Base-by-base conservation (phyloP, 2,888 invertebrate species). In the Eilema griseolum region DNA sequence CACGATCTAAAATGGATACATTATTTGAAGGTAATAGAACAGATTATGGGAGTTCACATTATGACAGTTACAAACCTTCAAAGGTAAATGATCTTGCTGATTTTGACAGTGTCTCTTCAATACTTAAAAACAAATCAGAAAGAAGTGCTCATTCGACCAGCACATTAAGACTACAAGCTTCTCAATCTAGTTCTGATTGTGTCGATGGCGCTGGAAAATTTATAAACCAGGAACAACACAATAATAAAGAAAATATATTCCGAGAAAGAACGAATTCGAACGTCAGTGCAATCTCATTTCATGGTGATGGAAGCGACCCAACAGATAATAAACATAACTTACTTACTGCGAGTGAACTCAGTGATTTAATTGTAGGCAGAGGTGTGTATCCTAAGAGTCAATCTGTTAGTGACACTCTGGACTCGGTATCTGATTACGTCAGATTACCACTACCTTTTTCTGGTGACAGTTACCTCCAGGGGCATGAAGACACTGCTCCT, bases 351-450 rank as follows among this genome's bases (percentile, higher is more conserved):
- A 98, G 98, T 86, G 98, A 98, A 89, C 92, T 98, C 37, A 98
- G 98, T 28, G 98, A 98, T 84, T 90, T 98, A 72, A 98, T 98
- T 70, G 98, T 98, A 1, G 98, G 98, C 0, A 95, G 97, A 71
- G 97, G 97, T 28, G 96, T 97, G 24, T 98, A 98, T 92, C 98
- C 95, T 56, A 95, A 95, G 85, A 92, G 89, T 76, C 97, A 98
- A 85, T 97, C 98, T 1, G 97, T 98, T 59, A 98, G 98, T 83
- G 97, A 97, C 80, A 98, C 98, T 0, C 96, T 98, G 84, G 98
- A 98, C 88, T 98, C 98, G 0, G 98, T 98, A 84, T 98, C 98
- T 37, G 98, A 98, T 89, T 98, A 98, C 88, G 98, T 98, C 1
- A 97, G 98, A 73, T 93, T 98, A 85, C 97, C 97, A 2, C 83